Evolutionary conservation across 2,797 vertebrate species (phyloP).

Genomic region (Neosalanx taihuensis): DNA sequence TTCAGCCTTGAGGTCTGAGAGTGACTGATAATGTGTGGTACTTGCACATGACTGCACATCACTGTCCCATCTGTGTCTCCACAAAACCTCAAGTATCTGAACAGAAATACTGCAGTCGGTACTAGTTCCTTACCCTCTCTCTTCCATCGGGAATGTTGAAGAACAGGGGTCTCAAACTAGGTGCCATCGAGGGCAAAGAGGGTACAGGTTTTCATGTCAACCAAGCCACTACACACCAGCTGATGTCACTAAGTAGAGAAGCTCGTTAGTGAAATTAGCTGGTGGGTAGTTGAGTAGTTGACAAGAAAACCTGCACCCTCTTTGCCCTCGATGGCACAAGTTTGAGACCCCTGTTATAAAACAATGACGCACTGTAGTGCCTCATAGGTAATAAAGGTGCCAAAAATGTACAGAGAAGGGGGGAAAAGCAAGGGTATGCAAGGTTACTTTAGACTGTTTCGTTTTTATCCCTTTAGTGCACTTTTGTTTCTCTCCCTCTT

Average conservation of each 20-base stretch:
- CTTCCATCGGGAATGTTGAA: constrained; percentile 33
- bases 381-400: constrained; percentile 41
- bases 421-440: constrained; percentile 51
- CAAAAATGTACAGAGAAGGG: constrained; percentile 34
- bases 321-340: too few species aligned
- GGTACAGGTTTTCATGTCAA: too few species aligned
- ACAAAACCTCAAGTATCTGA: neutral
- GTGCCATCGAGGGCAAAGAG: too few species aligned
- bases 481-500: constrained; percentile 18
- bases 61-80: constrained; percentile 35
- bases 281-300: too few species aligned
- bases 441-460: constrained; percentile 40
- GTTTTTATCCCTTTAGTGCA: constrained; percentile 25
- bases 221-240: too few species aligned
- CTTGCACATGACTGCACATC: constrained; percentile 45
- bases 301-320: too few species aligned
- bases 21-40: constrained; percentile 48
- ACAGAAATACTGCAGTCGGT: constrained; percentile 38
- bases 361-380: constrained; percentile 36
- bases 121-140: constrained; percentile 45
- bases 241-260: too few species aligned
- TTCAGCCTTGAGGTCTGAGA: constrained; percentile 43
- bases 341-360: neutral
- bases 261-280: too few species aligned
- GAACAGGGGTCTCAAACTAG: too few species aligned